These are phyloP conservation scores for Siniperca obscura DNA, from an alignment of 2,797 vertebrate species.

Conservation along the genomic window DNA sequence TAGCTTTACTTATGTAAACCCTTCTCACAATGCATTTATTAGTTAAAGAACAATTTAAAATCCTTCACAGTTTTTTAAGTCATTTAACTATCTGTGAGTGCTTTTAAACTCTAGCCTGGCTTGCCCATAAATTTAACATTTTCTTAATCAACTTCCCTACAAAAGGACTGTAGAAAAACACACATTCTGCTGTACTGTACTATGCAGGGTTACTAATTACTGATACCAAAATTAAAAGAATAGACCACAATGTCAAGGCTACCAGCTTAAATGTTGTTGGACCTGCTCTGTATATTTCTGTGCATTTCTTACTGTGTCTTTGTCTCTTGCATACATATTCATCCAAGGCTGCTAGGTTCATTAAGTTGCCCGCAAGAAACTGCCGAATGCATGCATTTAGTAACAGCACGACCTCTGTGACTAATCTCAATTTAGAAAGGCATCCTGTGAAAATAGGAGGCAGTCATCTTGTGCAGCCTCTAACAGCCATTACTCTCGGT, in stretches of 20 bases:
- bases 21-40: background rate
- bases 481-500: constrained; percentile 48
- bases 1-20: no score
- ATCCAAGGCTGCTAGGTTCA: constrained; percentile 42
- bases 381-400: constrained; percentile 49
- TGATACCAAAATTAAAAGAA: background rate
- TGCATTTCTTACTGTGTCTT: constrained; percentile 24
- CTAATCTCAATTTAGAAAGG: constrained; percentile 68
- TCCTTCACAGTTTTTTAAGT: background rate
- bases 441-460: constrained; percentile 58
- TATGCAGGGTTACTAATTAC: background rate
- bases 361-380: constrained; percentile 47
- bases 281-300: constrained; percentile 14
- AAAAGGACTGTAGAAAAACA: background rate
- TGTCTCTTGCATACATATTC: constrained; percentile 39
- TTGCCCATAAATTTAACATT: background rate
- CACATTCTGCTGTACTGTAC: background rate
- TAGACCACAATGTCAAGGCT: background rate
- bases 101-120: background rate
- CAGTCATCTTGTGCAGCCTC: constrained; percentile 48
- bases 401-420: constrained; percentile 58
- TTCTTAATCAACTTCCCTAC: background rate
- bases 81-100: background rate
- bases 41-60: background rate
- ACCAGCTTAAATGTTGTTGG: background rate